These are phyloP conservation scores for Lepas anatifera DNA, from an alignment of 2,888 invertebrate species.

Conservation along the genomic window DNA sequence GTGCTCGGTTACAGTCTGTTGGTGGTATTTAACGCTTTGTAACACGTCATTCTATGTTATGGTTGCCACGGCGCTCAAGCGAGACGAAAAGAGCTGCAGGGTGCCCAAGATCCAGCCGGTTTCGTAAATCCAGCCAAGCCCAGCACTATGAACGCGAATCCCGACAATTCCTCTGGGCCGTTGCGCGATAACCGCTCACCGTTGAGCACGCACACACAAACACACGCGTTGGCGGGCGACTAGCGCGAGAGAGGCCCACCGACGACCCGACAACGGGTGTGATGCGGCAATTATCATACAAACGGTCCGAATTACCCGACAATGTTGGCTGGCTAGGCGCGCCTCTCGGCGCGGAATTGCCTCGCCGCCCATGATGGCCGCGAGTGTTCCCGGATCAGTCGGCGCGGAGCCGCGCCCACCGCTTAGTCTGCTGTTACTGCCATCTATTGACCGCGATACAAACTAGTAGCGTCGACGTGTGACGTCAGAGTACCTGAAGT, in stretches of 20 bases:
- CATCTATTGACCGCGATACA: slow-evolving; percentile 4
- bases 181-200: no score
- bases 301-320: background rate
- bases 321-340: background rate
- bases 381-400: slow-evolving; percentile 1
- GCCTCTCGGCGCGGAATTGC: background rate
- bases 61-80: no score
- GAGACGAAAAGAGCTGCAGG: no score
- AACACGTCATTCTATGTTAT: no score
- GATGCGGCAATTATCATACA: background rate
- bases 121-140: no score
- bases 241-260: no score
- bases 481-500: background rate
- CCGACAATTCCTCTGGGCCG: no score
- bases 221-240: no score
- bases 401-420: background rate
- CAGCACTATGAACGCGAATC: no score
- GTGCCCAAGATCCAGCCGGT: no score
- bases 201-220: no score
- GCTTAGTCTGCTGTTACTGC: background rate
- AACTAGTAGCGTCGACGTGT: background rate
- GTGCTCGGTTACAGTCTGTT: background rate
- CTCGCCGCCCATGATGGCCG: slow-evolving; percentile 4
- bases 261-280: background rate
- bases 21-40: no score